A percentile compares a stretch with the other conserved stretches of the same genome.
Conservation (phyloP, 2,888 invertebrate species). For the Plagodis dolabraria region DNA sequence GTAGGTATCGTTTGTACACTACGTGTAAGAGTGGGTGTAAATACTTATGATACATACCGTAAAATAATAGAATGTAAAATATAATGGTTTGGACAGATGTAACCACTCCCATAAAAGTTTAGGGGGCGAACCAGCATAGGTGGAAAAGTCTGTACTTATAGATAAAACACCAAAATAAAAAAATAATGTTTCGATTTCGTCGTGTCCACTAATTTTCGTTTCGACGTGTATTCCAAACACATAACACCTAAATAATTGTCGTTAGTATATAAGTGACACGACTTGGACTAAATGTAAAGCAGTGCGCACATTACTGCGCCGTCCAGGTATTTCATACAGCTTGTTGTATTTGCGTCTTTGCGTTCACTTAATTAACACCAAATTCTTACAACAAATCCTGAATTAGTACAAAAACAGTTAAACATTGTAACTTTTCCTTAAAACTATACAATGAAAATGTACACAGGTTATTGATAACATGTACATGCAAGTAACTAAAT, state of each 20-base stretch:
- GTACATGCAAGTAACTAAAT: conserved; percentile 58
- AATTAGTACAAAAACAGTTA: conserved; percentile 52
- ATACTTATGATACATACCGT: too few relatives aligned
- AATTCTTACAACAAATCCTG: conserved; percentile 50
- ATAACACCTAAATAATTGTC: neutral
- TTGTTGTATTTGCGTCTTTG: conserved; percentile 83
- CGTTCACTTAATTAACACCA: conserved; percentile 63
- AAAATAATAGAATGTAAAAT: too few relatives aligned
- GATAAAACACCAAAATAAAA: too few relatives aligned
- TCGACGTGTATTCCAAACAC: too few relatives aligned
- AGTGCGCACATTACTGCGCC: conserved; percentile 69
- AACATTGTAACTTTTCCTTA: conserved; percentile 45
- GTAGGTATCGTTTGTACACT: too few relatives aligned
- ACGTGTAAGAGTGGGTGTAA: too few relatives aligned
- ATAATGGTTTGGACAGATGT: too few relatives aligned
- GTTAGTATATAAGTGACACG: conserved; percentile 27
- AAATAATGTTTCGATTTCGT: too few relatives aligned
- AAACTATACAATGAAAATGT: conserved; percentile 48
- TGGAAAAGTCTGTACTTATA: too few relatives aligned
- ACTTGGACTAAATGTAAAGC: conserved; percentile 81
- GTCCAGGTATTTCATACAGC: conserved; percentile 68
- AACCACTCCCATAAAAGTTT: too few relatives aligned
- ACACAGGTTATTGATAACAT: conserved; percentile 58
- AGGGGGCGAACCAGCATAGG: too few relatives aligned
- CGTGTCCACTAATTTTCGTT: too few relatives aligned